Evolutionary conservation across 2,888 invertebrate species (phyloP), one percentile per base, ranked within the genome.

Genomic region (Phrixothrix hirtus): DNA sequence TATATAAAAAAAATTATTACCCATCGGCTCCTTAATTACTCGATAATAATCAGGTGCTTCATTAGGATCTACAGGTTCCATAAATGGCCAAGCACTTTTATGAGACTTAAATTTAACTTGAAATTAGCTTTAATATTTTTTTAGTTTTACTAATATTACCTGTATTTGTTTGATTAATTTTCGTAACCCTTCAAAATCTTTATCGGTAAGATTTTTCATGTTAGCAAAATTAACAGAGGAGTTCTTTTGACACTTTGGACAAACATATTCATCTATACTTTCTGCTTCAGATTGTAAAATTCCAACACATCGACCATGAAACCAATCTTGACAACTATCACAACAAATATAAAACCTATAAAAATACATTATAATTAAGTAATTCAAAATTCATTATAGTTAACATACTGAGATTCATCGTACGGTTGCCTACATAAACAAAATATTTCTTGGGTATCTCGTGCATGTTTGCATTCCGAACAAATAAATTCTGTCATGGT

Each of bases 251-350:
- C 98, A 98, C 73, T 90, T 90, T 0, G 98, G 98, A 79, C 98
- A 98, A 61, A 94, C 86, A 71, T 98, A 99, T 67, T 95, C 94
- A 68, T 95, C 96, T 63, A 97, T 93, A 65, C 89, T 89, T 71
- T 95, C 93, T 13, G 95, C 96, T 73, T 95, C 95, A 1, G 92
- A 91, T 70, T 93, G 94, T 38, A 94, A 77, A 68, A 95, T 92
- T 27, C 97, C 97, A 32, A 98, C 97, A 77, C 98, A 98, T 49
- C 92, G 84, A 4, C 97, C 97, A 75, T 98, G 98, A 79, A 96
- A 98, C 99, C 99, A 99, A 77, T 95, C 97, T 76, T 97, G 95
- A 76, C 99, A 99, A 58, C 90, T 87, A 79, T 99, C 99, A 75
- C 99, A 99, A 73, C 96, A 97, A 69, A 99, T 96, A 77, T 98